Evolutionary conservation across 2,888 invertebrate genomes (phyloP).

Genomic region (Tiliacea aurago): DNA sequence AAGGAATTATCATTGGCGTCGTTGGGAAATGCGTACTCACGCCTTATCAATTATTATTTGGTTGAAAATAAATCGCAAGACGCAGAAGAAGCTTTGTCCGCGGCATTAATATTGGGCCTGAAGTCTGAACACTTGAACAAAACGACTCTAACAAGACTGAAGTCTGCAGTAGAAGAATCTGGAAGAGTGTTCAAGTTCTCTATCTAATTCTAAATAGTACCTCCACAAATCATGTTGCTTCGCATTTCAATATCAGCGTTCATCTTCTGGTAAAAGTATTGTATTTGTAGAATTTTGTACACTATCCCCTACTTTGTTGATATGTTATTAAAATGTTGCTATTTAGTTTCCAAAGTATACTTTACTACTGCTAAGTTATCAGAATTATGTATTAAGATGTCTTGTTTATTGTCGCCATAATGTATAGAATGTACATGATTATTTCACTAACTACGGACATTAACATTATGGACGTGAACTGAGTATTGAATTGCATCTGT

Average conservation of each 20-base stretch:
- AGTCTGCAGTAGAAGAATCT: slow-evolving; percentile 85
- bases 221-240: slow-evolving; percentile 25
- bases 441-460: slow-evolving; percentile 10
- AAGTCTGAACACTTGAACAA: slow-evolving; percentile 91
- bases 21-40: slow-evolving; percentile 83
- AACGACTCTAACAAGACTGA: slow-evolving; percentile 90
- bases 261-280: slow-evolving; percentile 40
- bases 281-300: slow-evolving; percentile 54
- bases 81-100: slow-evolving; percentile 75
- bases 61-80: slow-evolving; percentile 73
- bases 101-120: slow-evolving; percentile 80
- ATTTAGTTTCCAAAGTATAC: slow-evolving; percentile 22
- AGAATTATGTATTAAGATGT: slow-evolving; percentile 9
- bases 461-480: slow-evolving; percentile 39
- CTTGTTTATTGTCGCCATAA: slow-evolving; percentile 19
- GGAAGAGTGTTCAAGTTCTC: slow-evolving; percentile 91
- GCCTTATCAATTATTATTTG: slow-evolving; percentile 81
- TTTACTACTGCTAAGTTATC: slow-evolving; percentile 11
- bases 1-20: slow-evolving; percentile 70
- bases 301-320: slow-evolving; percentile 21
- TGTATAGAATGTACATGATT: slow-evolving; percentile 34
- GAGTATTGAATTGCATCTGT: slow-evolving; percentile 60
- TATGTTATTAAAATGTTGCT: slow-evolving; percentile 33
- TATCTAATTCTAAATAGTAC: slow-evolving; percentile 57
- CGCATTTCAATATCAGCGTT: slow-evolving; percentile 39